Evolutionary conservation across 2,113 vertebrate species (phyloP).

Genomic region (Oryzias woworae): DNA sequence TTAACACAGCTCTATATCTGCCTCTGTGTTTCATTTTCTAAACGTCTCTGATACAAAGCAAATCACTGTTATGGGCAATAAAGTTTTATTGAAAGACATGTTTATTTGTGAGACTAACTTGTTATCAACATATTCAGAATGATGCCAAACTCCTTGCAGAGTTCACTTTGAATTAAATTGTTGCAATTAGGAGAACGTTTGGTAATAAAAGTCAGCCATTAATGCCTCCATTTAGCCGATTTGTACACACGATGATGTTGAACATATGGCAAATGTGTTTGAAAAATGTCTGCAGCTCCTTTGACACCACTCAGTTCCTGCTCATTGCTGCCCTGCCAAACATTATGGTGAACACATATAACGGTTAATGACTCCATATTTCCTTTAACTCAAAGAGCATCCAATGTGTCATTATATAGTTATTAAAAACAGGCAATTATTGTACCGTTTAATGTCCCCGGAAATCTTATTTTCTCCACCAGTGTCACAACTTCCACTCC

Average conservation of each 20-base stretch:
- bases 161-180: conserved; percentile 62
- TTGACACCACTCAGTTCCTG: conserved; percentile 54
- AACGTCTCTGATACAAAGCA: conserved; percentile 47
- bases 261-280: conserved; percentile 70
- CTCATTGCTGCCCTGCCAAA: conserved; percentile 60
- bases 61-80: conserved; percentile 65
- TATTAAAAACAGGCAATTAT: conserved; percentile 77
- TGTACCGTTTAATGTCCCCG: conserved; percentile 66
- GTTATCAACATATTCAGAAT: conserved; percentile 67
- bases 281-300: conserved; percentile 47
- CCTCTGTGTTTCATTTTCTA: conserved; percentile 17
- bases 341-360: conserved; percentile 55
- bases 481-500: conserved; percentile 72
- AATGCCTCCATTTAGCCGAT: conserved; percentile 51
- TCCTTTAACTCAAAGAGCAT: conserved; percentile 57
- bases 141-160: conserved; percentile 53
- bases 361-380: conserved; percentile 72
- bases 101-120: conserved; percentile 70
- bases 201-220: conserved; percentile 58
- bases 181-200: conserved; percentile 60
- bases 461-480: conserved; percentile 58
- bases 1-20: conserved; percentile 9
- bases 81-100: conserved; percentile 65
- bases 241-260: conserved; percentile 62
- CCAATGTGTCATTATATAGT: conserved; percentile 61